Evolutionary conservation across 2,797 vertebrate genomes (phyloP).

Genomic region (Gymnothorax javanicus): DNA sequence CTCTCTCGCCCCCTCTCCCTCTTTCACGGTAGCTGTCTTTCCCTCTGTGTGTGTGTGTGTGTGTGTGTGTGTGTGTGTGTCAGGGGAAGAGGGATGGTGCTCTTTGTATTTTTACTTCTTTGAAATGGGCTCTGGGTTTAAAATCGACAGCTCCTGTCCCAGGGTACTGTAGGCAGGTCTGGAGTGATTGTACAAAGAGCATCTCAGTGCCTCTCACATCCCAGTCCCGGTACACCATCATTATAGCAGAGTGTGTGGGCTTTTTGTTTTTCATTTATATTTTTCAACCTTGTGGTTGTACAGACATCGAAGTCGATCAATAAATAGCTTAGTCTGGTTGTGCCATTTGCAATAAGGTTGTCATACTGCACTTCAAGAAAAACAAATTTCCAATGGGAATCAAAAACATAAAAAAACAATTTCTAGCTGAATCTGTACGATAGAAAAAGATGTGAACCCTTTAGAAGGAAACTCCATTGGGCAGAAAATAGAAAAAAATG

Average conservation of each 20-base stretch:
- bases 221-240: background rate
- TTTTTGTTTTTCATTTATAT: background rate
- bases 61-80: background rate
- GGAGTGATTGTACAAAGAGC: background rate
- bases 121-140: background rate
- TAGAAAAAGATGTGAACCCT: background rate
- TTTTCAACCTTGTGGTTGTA: background rate
- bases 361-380: background rate
- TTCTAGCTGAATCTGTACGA: background rate
- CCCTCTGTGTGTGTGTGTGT: background rate
- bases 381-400: background rate
- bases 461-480: background rate
- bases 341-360: background rate
- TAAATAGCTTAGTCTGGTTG: background rate
- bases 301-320: background rate
- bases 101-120: background rate
- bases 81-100: background rate
- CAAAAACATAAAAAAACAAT: background rate
- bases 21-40: too few relatives aligned
- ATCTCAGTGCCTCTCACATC: background rate
- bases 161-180: background rate
- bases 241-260: background rate
- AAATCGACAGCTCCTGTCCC: background rate
- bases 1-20: too few relatives aligned
- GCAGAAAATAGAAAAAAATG: background rate